Base-by-base conservation (phyloP, 1,140 invertebrate species). In the Caenorhabditis briggsae region DNA sequence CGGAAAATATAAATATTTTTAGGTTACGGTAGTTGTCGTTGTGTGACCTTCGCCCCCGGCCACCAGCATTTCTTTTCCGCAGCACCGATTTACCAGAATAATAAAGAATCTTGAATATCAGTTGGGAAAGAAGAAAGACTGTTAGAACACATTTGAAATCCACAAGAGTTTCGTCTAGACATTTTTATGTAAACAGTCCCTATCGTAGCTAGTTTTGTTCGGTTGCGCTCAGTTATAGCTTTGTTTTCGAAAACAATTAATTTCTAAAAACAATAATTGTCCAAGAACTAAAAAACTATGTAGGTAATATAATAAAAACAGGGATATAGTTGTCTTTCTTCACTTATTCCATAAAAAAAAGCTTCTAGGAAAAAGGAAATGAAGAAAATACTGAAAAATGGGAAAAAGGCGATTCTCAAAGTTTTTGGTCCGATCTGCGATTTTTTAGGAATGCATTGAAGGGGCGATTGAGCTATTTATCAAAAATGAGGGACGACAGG, bases 401-500 rank as follows among this genome's bases (percentile, higher is more conserved):
- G 33, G 33, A 33, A 33, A n/a, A 58, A 58, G 23, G 11, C 64
- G 41, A 43, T 70, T 70, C 64, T 70, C 18, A 70, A 70, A 70
- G 41, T 43, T 14, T 70, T 46, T 70, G 64, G 64, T 46, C 64
- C 41, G 41, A 43, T 33, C 23, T n/a, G 64, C 18, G 64, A 70
- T 43, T 70, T 41, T 65, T 70, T 43, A 23, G 41, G 16, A 70
- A 70, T 70, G 41, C 64, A 41, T 18, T 5, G 64, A 46, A 70
- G 23, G 33, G 33, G 7, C 41, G 64, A 70, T 70, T 70, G 64
- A 70, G 64, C 64, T 70, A 70, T 11, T 70, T 43, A 70, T 18
- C 16, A 16, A 46, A 46, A 14, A 70, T 18, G 64, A 46, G 33
- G 64, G 64, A 46, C 64, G 18, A 70, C 20, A 25, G 9, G 23